Conservation (phyloP, 2,797 vertebrate species). For the Oryzias sinensis region DNA sequence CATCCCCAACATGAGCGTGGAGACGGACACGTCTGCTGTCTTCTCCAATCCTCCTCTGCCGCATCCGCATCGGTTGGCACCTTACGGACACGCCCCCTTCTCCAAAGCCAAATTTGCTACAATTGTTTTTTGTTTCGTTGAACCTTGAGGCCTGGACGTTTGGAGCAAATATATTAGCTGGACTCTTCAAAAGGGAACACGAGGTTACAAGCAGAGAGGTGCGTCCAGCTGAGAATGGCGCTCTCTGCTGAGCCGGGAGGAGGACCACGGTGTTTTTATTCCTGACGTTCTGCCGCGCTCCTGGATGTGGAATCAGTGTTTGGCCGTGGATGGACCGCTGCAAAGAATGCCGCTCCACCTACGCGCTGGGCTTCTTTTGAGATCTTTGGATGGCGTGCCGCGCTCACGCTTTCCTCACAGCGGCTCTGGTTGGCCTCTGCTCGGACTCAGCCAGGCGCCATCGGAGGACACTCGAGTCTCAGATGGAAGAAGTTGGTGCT, state of each 20-base stretch:
- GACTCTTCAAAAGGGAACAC: slow-evolving; percentile 19
- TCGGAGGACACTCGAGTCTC: too few species aligned
- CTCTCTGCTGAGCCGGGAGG: slow-evolving; percentile 18
- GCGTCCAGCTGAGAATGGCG: slow-evolving; percentile 19
- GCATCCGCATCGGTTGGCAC: slow-evolving; percentile 36
- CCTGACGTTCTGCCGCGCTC: slow-evolving; percentile 19
- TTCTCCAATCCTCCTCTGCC: slow-evolving; percentile 35
- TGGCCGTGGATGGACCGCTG: slow-evolving; percentile 37
- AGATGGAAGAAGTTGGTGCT: too few species aligned
- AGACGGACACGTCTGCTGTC: slow-evolving; percentile 52
- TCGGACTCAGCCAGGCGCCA: too few species aligned
- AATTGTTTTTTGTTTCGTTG: slow-evolving; percentile 1
- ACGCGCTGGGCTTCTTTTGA: slow-evolving; percentile 36
- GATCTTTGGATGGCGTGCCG: slow-evolving; percentile 33
- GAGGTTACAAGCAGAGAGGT: slow-evolving; percentile 12
- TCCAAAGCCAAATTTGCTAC: slow-evolving; percentile 28
- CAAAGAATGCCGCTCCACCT: slow-evolving; percentile 28
- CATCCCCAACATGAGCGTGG: slow-evolving; percentile 58
- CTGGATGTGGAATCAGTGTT: slow-evolving; percentile 24
- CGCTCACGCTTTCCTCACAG: slow-evolving; percentile 46
- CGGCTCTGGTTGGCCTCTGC: slow-evolving; percentile 2
- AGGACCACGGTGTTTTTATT: slow-evolving; percentile 39
- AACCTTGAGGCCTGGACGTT: slow-evolving; percentile 2
- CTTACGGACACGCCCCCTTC: slow-evolving; percentile 38
- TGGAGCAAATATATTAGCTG: not conserved